Conservation (phyloP, 2,888 invertebrate genomes). For the Ectemnius continuus region DNA sequence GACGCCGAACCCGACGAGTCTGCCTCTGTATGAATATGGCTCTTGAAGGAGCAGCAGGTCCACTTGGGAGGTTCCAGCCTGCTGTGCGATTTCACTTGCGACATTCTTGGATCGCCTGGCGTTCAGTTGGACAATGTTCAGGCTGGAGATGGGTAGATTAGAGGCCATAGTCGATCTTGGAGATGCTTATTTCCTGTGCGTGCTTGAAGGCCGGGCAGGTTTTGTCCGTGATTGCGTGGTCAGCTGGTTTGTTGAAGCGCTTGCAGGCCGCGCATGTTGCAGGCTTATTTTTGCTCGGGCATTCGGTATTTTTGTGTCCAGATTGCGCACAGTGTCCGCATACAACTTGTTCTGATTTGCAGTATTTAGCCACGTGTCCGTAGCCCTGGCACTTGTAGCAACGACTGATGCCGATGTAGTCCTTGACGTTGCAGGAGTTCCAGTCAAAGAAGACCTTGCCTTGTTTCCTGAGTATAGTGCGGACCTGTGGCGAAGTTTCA, state of each 20-base stretch:
- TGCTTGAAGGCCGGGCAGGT: background rate
- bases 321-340: slow-evolving; percentile 14
- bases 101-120: slow-evolving; percentile 6
- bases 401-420: background rate
- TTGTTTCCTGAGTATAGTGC: background rate
- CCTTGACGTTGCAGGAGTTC: background rate
- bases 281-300: background rate
- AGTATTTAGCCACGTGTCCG: slow-evolving; percentile 2
- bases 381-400: background rate
- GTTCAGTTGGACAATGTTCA: slow-evolving; percentile 18
- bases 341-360: background rate
- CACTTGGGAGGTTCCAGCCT: background rate
- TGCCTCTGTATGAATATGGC: background rate
- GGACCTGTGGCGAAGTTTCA: too few relatives aligned
- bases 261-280: slow-evolving; percentile 1
- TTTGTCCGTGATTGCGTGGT: background rate
- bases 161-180: background rate
- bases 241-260: background rate
- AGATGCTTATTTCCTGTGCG: background rate
- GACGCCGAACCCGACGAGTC: background rate
- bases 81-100: background rate
- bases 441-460: background rate
- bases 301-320: background rate
- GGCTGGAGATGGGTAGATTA: background rate
- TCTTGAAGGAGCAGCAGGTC: background rate